Evolutionary conservation across 1,140 invertebrate species (phyloP), one percentile per base, ranked within the genome.

Genomic region (Platorchestia sp.): DNA sequence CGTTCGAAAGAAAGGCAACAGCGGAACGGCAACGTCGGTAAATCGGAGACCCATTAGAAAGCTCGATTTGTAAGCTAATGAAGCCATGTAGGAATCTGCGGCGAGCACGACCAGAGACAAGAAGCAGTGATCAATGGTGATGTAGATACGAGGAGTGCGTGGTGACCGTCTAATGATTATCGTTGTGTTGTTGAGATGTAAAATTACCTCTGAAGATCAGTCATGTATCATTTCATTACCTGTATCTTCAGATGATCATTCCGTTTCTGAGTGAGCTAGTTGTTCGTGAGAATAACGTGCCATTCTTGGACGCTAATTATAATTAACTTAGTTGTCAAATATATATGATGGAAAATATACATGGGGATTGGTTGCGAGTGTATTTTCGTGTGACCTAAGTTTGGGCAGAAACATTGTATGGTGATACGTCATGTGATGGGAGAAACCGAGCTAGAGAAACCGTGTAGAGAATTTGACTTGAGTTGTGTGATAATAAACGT

Each of bases 41-140:
- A 93, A 93, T 93, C 91, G 91, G 43, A 45, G 43, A 45, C 43
- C 43, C 91, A 93, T 93, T 93, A 93, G 91, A 93, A 47, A 93
- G 91, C 47, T 93, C 91, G 91, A 93, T 93, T 93, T 93, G 91
- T 93, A 93, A 44, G 91, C 91, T 93, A 93, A 93, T 93, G 91
- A 93, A 93, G 91, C 36, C 91, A 93, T 93, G 91, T 93, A 47
- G 41, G 43, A 44, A 89, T 41, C 87, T 89, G 22, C 10, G 59
- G 14, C 14, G 27, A 75, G 87, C 87, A 42, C n/a, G 87, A 89
- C n/a, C 87, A 42, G 87, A 89, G 87, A 89, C 87, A 89, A 89
- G 87, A 89, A 89, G 87, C 87, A 89, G 3, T 42, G 87, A 89
- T 89, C 87, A 89, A 42, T 89, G n/a, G 87, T 27, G 43, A 36